Evolutionary conservation across 2,113 vertebrate species (phyloP).

Genomic region (Thomomys bottae): DNA sequence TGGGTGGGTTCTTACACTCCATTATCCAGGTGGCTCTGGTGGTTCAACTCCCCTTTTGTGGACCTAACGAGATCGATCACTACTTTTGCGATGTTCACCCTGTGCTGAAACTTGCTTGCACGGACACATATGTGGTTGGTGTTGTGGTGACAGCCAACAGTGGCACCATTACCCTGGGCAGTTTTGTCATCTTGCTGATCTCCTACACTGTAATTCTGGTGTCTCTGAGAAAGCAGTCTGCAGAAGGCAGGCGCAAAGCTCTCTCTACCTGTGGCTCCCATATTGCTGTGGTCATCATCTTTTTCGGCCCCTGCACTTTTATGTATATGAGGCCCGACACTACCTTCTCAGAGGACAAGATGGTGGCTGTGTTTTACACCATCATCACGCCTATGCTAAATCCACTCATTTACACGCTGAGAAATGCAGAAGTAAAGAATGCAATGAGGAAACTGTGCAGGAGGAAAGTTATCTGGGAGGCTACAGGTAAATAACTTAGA

Average conservation of each 20-base stretch:
- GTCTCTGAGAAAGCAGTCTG: slow-evolving; percentile 61
- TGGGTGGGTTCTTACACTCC: slow-evolving; percentile 59
- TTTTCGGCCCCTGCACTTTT: slow-evolving; percentile 67
- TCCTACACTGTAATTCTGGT: slow-evolving; percentile 60
- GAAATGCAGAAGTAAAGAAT: slow-evolving; percentile 70
- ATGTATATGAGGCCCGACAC: slow-evolving; percentile 66
- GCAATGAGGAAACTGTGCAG: slow-evolving; percentile 55
- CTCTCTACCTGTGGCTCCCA: slow-evolving; percentile 69
- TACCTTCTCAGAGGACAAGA: slow-evolving; percentile 67
- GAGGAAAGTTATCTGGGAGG: neutral
- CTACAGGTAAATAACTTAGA: neutral
- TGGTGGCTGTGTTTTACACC: slow-evolving; percentile 71
- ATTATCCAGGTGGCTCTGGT: slow-evolving; percentile 51
- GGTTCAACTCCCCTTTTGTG: slow-evolving; percentile 67
- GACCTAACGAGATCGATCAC: slow-evolving; percentile 70
- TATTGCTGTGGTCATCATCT: slow-evolving; percentile 57
- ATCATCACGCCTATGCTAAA: slow-evolving; percentile 70
- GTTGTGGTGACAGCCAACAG: slow-evolving; percentile 59
- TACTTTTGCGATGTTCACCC: slow-evolving; percentile 74
- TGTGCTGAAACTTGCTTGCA: slow-evolving; percentile 65
- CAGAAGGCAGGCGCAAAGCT: slow-evolving; percentile 48
- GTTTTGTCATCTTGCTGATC: slow-evolving; percentile 58
- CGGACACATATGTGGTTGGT: slow-evolving; percentile 38
- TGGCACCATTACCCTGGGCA: slow-evolving; percentile 46
- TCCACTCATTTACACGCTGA: slow-evolving; percentile 68